A percentile compares a stretch with the other conserved stretches of the same genome.
These are phyloP conservation scores for Archivesica marissinica DNA, from an alignment of 1,140 invertebrate species.

Conservation along the genomic window DNA sequence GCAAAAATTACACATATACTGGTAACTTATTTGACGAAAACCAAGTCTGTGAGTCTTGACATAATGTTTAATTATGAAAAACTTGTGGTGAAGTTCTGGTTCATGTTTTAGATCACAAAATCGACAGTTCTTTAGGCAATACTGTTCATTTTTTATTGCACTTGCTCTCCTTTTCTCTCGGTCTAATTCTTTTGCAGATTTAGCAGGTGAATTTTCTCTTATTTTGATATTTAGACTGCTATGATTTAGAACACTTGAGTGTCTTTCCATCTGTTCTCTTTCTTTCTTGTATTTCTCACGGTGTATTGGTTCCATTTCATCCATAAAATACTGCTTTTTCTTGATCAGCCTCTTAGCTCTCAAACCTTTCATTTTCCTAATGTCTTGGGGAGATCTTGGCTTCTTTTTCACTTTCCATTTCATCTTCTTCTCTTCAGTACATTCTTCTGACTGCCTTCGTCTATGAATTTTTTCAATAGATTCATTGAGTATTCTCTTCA, in stretches of 20 bases:
- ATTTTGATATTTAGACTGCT: background rate
- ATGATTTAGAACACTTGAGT: background rate
- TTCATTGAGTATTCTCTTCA: background rate
- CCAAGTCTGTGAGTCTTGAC: conserved; percentile 32
- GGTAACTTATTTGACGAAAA: conserved; percentile 10
- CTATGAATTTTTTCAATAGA: background rate
- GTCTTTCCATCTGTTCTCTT: background rate
- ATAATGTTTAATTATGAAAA: conserved; percentile 22
- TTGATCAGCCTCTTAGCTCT: conserved; percentile 39
- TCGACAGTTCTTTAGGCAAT: background rate
- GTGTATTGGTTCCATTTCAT: conserved; percentile 35
- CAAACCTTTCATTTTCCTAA: conserved; percentile 32
- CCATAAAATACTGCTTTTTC: conserved; percentile 26
- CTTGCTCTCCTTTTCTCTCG: background rate
- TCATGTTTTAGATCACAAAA: conserved; percentile 13
- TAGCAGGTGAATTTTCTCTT: background rate
- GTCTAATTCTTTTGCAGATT: background rate
- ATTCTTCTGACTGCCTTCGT: background rate
- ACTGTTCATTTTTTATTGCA: background rate
- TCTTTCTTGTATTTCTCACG: background rate
- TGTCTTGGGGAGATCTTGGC: conserved; percentile 6
- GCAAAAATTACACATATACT: conserved; percentile 45
- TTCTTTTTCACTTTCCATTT: background rate
- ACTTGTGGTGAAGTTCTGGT: background rate
- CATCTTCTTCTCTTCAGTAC: background rate